phyloP scores from a whole-genome alignment of 1,140 invertebrate species.

The Neuroterus valhalla region DNA sequence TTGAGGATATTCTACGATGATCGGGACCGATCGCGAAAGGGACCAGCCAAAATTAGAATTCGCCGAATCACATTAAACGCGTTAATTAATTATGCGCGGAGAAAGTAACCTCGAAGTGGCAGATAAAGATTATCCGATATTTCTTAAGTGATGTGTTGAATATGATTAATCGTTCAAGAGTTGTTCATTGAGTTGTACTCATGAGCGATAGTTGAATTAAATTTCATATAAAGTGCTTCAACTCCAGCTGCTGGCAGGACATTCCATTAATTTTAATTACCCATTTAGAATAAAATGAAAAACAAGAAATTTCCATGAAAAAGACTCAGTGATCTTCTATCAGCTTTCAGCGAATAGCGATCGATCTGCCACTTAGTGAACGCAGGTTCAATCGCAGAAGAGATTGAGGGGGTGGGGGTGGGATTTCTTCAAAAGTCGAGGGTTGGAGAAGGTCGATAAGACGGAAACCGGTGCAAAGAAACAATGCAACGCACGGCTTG shows the following conservation, averaged over 20 bases:
- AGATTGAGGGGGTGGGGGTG: slow-evolving; percentile 15
- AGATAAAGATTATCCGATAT: background rate
- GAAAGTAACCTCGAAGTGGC: background rate
- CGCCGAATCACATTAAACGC: background rate
- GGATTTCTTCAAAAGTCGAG: slow-evolving; percentile 28
- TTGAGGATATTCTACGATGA: background rate
- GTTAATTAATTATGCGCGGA: slow-evolving; percentile 4
- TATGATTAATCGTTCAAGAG: background rate
- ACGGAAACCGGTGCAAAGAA: slow-evolving; percentile 41
- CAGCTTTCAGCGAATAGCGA: background rate
- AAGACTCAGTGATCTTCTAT: background rate
- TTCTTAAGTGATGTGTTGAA: background rate
- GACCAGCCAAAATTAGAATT: background rate
- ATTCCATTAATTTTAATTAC: too few relatives aligned
- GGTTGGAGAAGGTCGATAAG: slow-evolving; percentile 34
- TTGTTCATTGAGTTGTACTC: background rate
- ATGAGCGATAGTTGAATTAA: background rate
- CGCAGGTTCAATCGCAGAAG: background rate
- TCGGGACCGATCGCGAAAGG: background rate
- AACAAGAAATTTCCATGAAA: background rate
- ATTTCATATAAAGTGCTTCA: too few relatives aligned
- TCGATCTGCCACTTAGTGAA: slow-evolving; percentile 16
- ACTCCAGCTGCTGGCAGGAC: too few relatives aligned
- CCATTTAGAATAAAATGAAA: too few relatives aligned
- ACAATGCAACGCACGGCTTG: slow-evolving; percentile 55